Conservation (phyloP, 2,113 vertebrate genomes). For the Brevimyrus niger region DNA sequence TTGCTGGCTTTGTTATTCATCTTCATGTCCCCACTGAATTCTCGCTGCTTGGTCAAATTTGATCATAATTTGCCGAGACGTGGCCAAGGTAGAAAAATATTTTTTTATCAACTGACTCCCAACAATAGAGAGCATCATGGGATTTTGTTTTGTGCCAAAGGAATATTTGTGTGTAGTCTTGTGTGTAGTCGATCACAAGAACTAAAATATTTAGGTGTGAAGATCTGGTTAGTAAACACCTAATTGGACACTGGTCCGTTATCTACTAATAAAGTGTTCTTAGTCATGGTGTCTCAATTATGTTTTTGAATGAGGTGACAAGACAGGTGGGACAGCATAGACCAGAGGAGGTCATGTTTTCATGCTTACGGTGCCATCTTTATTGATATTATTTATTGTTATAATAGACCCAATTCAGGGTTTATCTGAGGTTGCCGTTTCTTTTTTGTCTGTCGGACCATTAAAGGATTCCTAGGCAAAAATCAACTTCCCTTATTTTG, state of each 20-base stretch:
- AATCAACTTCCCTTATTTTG: background rate
- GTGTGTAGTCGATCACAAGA: background rate
- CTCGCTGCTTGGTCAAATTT: background rate
- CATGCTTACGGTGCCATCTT: background rate
- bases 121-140: background rate
- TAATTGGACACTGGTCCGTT: background rate
- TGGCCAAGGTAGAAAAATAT: slow-evolving; percentile 6
- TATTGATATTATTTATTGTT: background rate
- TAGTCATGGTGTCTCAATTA: background rate
- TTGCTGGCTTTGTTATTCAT: slow-evolving; percentile 10
- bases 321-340: background rate
- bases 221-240: background rate
- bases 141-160: background rate
- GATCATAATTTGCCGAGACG: background rate
- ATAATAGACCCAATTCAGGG: background rate
- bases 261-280: background rate
- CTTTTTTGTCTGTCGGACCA: background rate
- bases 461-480: background rate
- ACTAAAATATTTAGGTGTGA: background rate
- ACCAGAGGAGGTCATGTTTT: background rate
- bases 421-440: background rate
- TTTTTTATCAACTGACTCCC: background rate
- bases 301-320: background rate
- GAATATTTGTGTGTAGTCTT: too few relatives aligned
- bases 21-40: background rate